Evolutionary conservation across 2,113 vertebrate genomes (phyloP), one percentile per base, ranked within the genome.

Genomic region (Lipophrys pholis): DNA sequence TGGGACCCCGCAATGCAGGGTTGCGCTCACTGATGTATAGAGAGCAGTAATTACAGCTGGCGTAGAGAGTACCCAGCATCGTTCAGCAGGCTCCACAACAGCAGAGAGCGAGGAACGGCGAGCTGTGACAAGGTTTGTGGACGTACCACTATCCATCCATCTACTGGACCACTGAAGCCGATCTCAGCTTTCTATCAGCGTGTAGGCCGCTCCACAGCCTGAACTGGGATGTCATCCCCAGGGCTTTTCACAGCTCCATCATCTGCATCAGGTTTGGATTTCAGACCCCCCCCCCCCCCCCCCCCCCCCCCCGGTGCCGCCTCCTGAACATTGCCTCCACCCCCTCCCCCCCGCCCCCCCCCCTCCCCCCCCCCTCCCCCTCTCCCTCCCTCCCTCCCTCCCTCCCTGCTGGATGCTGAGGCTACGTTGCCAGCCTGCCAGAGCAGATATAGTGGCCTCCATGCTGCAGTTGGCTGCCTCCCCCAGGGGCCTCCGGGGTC

Each of bases 41-140:
- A 75, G 60, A 81, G 48, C 62, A 57, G 82, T 83, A 80, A 89
- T 88, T 86, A 86, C 77, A 61, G 87, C 87, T 78, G 87, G 85
- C 70, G 76, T 65, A 53, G 41, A 70, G 74, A 60, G 69, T 55
- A 66, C 78, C 76, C 73, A 59, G 69, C 67, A 57, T 54, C 73
- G 54, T 85, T 89, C 70, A 84, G 88, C 83, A 80, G 58, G 50
- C 35, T 45, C 52, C n/a, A 5, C 1, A 66, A 69, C 39, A 65
- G 62, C 58, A 56, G 45, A 64, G 45, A 54, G 58, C 54, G 36
- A 65, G 52, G 8, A 58, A 61, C 61, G 59, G 50, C 55, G 42
- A 66, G 5, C 60, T 1, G 56, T 6, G 21, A 56, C 46, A 38
- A 55, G 35, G 7, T 11, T n/a, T n/a, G n/a, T n/a, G n/a, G n/a